Percentiles rank a stretch among this genome's conserved stretches.
Conservation (phyloP, 2,797 vertebrate species). For the Benthosema pterotum region DNA sequence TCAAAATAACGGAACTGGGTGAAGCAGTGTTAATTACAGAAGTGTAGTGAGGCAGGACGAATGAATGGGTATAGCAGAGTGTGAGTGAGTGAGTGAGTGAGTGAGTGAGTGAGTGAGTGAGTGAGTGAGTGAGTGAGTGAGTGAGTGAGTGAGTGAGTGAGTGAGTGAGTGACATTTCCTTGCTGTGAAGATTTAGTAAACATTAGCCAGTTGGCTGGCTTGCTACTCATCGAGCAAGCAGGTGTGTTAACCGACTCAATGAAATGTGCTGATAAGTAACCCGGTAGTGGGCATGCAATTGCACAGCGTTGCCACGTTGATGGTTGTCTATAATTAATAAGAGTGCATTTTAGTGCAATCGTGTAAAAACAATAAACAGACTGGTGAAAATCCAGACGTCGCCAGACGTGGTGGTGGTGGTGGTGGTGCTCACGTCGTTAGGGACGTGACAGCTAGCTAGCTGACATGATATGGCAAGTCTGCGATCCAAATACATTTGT, state of each 20-base stretch:
- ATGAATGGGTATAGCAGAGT: too few species aligned
- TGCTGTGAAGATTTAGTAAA: conserved; percentile 69
- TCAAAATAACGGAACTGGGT: conserved; percentile 4
- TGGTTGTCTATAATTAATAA: background rate
- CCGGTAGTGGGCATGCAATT: accelerated
- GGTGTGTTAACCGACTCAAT: background rate
- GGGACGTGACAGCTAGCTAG: conserved; percentile 48
- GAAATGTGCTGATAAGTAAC: accelerated
- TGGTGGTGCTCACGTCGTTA: too few species aligned
- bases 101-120: conserved; percentile 25
- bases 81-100: background rate
- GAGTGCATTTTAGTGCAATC: background rate
- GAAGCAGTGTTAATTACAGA: background rate
- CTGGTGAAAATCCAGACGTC: background rate
- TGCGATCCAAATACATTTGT: background rate
- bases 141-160: background rate
- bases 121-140: conserved; percentile 4
- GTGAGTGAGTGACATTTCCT: conserved; percentile 43
- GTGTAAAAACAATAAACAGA: background rate
- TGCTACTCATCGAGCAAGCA: conserved; percentile 5
- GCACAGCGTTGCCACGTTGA: background rate
- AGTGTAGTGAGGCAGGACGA: background rate
- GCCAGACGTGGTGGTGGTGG: conserved; percentile 34
- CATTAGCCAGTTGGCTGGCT: conserved; percentile 41
- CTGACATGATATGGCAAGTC: conserved; percentile 60